Evolutionary conservation across 1,140 invertebrate species (phyloP), one percentile per base, ranked within the genome.

Genomic region (Episyrphus balteatus): DNA sequence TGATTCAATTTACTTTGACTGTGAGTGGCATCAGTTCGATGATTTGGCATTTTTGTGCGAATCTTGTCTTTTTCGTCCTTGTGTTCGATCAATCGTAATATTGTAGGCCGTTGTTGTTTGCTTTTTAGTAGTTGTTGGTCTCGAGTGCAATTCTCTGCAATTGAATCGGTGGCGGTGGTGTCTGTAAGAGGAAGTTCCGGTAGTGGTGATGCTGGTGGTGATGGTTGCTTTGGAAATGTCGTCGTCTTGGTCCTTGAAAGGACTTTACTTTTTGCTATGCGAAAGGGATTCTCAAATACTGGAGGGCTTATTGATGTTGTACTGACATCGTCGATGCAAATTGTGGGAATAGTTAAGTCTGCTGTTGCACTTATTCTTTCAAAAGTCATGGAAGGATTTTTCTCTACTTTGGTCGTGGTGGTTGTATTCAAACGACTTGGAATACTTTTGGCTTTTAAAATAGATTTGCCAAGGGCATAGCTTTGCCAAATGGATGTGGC

Each of bases 361-460:
- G 36, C 3, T 37, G 36, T 3, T 3, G 36, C 6, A n/a, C 33
- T 34, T 3, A 8, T 26, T 26, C 21, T 3, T 3, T 26, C 21
- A 26, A 26, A 26, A 8, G 21, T 36, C 10, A 15, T 15, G 12
- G 11, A 3, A 36, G 14, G 12, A 36, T 36, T 3, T 36, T 15
- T 36, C 34, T 36, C 34, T 12, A 36, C 5, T n/a, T 36, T 36
- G n/a, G n/a, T n/a, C n/a, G n/a, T 36, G 12, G 12, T 36, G 34
- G 10, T n/a, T 36, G 21, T 8, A 26, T 3, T 26, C 21, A 26
- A 26, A 26, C 21, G 36, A 50, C 47, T 5, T 51, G 41, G 36
- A 51, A 26, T 49, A 5, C 33, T 8, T 48, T 51, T 53, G 11
- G 45, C 46, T 2, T 53, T 42, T 10, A 46, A 14, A n/a, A 53